phyloP scores from a whole-genome alignment of 2,888 invertebrate genomes.

The Drosophila mayaguana region DNA sequence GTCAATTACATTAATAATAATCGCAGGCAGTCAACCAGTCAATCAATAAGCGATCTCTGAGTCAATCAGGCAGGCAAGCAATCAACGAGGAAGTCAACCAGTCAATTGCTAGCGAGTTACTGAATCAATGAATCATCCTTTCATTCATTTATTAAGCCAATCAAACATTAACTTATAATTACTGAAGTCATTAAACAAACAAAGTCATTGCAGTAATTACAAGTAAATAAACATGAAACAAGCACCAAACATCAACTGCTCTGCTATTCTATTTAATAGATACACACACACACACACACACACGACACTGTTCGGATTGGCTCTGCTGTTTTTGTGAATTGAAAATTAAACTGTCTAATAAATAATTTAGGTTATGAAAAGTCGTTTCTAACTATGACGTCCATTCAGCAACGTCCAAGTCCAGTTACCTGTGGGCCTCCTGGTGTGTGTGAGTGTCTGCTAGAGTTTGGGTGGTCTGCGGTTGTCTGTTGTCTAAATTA shows the following conservation, averaged over 20 bases:
- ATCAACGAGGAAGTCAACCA: neutral
- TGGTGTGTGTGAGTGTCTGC: slow-evolving; percentile 7
- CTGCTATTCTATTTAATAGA: slow-evolving; percentile 4
- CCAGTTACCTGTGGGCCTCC: slow-evolving; percentile 20
- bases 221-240: slow-evolving; percentile 20
- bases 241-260: slow-evolving; percentile 11
- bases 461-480: slow-evolving; percentile 38
- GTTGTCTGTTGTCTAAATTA: slow-evolving; percentile 65
- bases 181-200: neutral
- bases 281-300: neutral
- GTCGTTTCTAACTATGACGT: slow-evolving; percentile 34
- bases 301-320: slow-evolving; percentile 22
- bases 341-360: slow-evolving; percentile 65
- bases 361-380: slow-evolving; percentile 53
- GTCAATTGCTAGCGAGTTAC: neutral
- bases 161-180: slow-evolving; percentile 3
- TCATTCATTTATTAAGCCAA: neutral
- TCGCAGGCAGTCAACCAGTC: neutral
- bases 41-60: neutral
- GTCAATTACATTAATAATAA: too few species aligned
- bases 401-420: slow-evolving; percentile 44
- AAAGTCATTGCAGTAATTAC: slow-evolving; percentile 4
- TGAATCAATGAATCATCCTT: neutral
- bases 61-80: neutral
- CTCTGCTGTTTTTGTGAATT: slow-evolving; percentile 39